These are phyloP conservation scores for Scolopax bukidnonensis DNA, from an alignment of 2,797 vertebrate species.

Conservation along the genomic window DNA sequence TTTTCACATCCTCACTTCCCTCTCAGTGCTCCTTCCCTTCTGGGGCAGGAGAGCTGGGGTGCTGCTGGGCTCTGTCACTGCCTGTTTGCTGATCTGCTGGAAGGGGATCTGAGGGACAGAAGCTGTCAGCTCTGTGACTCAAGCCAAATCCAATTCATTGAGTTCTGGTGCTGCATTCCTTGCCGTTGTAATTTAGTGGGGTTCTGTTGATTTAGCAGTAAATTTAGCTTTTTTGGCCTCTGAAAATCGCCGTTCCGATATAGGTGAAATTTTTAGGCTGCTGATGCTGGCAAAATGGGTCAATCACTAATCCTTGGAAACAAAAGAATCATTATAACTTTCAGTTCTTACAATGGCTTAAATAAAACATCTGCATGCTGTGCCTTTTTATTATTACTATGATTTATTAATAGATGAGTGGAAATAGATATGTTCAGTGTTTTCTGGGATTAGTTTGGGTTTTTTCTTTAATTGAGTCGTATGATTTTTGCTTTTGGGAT, in stretches of 20 bases:
- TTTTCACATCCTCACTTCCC: background rate
- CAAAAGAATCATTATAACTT: background rate
- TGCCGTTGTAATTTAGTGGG: background rate
- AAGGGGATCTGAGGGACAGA: background rate
- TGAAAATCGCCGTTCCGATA: background rate
- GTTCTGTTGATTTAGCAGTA: background rate
- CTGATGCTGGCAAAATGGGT: background rate
- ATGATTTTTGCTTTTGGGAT: background rate
- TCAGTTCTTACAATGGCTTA: background rate
- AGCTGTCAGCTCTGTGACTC: background rate
- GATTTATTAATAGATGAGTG: background rate
- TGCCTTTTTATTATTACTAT: background rate
- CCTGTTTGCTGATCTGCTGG: background rate
- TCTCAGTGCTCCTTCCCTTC: background rate
- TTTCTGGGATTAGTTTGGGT: background rate
- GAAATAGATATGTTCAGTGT: background rate
- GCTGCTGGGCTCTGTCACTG: background rate
- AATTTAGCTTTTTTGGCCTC: background rate
- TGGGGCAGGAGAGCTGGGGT: background rate
- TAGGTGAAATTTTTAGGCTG: background rate
- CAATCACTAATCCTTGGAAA: background rate
- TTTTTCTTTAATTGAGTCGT: background rate
- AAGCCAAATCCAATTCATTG: background rate
- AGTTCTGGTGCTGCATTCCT: background rate
- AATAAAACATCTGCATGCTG: background rate